Percentiles rank a stretch among this genome's conserved stretches.
These are phyloP conservation scores for Erethizon dorsatum DNA, from an alignment of 2,797 vertebrate genomes.

Conservation along the genomic window DNA sequence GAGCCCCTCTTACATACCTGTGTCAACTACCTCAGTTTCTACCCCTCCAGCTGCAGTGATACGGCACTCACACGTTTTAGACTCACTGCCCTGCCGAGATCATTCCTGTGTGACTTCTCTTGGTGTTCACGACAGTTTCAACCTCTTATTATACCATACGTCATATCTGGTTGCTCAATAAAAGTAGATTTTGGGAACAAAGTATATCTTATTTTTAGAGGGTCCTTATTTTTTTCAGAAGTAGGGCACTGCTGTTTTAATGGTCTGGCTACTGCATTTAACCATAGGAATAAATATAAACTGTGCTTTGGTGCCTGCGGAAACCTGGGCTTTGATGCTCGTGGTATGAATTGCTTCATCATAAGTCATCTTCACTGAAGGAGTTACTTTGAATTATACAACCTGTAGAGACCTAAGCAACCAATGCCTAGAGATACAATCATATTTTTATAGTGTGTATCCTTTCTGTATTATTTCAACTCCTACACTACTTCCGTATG, in stretches of 20 bases:
- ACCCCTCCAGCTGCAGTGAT: not conserved
- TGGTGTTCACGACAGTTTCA: not conserved
- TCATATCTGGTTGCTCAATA: not conserved
- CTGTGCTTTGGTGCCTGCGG: conserved; percentile 33
- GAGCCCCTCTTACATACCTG: not conserved
- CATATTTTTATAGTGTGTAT: conserved; percentile 65
- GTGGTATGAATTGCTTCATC: not conserved
- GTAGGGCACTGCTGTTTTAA: conserved; percentile 33
- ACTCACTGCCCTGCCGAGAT: not conserved
- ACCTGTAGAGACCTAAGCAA: not conserved
- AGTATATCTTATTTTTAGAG: conserved; percentile 34
- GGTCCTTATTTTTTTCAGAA: conserved; percentile 60
- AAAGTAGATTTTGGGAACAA: conserved; percentile 50
- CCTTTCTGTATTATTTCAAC: conserved; percentile 69
- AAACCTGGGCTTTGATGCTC: conserved; percentile 22
- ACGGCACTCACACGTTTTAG: not conserved
- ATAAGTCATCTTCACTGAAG: not conserved
- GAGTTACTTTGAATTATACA: conserved; percentile 49
- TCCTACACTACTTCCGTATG: conserved; percentile 71
- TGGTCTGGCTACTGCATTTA: conserved; percentile 23
- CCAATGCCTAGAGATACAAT: conserved; percentile 43
- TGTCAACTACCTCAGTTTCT: not conserved
- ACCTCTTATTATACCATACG: not conserved
- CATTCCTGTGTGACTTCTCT: not conserved
- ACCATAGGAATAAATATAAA: conserved; percentile 58